A percentile compares a stretch with the other conserved stretches of the same genome.
These are phyloP conservation scores for Camponotus floridanus DNA, from an alignment of 1,140 invertebrate species.

Conservation along the genomic window DNA sequence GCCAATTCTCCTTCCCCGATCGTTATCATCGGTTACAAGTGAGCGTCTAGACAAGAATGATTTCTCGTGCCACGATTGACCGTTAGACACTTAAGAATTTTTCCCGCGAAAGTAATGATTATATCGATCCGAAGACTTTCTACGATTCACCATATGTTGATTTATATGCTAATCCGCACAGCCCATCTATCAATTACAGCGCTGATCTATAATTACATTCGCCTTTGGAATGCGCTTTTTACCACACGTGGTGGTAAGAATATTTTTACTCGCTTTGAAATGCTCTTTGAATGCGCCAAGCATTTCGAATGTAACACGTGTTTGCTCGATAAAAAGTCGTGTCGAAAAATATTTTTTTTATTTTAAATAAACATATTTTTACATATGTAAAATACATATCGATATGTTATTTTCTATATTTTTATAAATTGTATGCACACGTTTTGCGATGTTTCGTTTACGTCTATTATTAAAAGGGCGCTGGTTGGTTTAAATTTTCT, in stretches of 20 bases:
- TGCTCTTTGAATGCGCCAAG: constrained; percentile 38
- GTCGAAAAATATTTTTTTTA: constrained; percentile 10
- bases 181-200: constrained; percentile 37
- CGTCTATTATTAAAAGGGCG: not conserved
- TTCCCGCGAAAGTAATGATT: constrained; percentile 53
- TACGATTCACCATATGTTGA: constrained; percentile 54
- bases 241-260: not conserved
- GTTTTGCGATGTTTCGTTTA: not conserved
- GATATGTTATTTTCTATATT: not conserved
- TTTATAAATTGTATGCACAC: not conserved
- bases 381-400: not conserved
- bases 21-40: constrained; percentile 47
- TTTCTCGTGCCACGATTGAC: constrained; percentile 44
- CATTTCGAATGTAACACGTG: constrained; percentile 27
- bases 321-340: not conserved
- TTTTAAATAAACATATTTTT: not conserved
- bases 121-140: constrained; percentile 49
- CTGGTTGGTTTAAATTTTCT: constrained; percentile 34
- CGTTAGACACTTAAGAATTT: constrained; percentile 60
- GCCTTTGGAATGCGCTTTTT: constrained; percentile 44
- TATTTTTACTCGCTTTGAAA: constrained; percentile 17
- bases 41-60: constrained; percentile 42
- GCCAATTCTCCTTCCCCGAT: constrained; percentile 56
- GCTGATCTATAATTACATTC: constrained; percentile 49
- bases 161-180: constrained; percentile 56